Conservation (phyloP, 2,888 invertebrate species). For the Anoncus sp. region DNA sequence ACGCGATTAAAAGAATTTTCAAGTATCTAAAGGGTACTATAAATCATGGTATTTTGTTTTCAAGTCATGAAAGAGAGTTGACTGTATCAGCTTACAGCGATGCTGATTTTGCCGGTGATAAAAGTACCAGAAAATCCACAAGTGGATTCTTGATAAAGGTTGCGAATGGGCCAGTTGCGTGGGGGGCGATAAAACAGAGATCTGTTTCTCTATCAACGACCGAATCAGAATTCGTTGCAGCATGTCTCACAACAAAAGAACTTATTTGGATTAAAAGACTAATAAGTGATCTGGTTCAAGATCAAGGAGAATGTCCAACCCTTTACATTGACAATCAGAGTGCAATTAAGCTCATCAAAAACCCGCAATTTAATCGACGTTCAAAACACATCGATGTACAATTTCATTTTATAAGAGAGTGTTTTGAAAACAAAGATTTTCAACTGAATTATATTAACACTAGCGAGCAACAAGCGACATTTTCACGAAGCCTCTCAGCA, state of each 20-base stretch:
- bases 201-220: conserved; percentile 59
- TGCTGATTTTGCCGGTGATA: conserved; percentile 62
- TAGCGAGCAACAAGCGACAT: conserved; percentile 40
- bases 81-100: conserved; percentile 42
- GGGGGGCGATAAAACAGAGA: conserved; percentile 59
- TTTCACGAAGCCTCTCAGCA: conserved; percentile 50
- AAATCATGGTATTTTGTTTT: conserved; percentile 41
- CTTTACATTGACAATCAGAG: conserved; percentile 57
- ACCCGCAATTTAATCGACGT: conserved; percentile 43
- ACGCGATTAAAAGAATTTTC: conserved; percentile 60
- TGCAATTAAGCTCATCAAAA: conserved; percentile 53
- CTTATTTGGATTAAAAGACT: conserved; percentile 55
- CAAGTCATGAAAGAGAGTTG: no score
- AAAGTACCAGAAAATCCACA: conserved; percentile 58
- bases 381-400: conserved; percentile 59
- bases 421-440: conserved; percentile 37
- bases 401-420: conserved; percentile 52
- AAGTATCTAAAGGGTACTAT: conserved; percentile 57
- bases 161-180: conserved; percentile 50
- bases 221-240: conserved; percentile 61
- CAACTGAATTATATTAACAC: conserved; percentile 29
- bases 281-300: conserved; percentile 25
- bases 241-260: conserved; percentile 48
- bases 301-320: neutral
- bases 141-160: conserved; percentile 58